Evolutionary conservation across 2,113 vertebrate genomes (phyloP).

Genomic region (Aviceda subcristata): DNA sequence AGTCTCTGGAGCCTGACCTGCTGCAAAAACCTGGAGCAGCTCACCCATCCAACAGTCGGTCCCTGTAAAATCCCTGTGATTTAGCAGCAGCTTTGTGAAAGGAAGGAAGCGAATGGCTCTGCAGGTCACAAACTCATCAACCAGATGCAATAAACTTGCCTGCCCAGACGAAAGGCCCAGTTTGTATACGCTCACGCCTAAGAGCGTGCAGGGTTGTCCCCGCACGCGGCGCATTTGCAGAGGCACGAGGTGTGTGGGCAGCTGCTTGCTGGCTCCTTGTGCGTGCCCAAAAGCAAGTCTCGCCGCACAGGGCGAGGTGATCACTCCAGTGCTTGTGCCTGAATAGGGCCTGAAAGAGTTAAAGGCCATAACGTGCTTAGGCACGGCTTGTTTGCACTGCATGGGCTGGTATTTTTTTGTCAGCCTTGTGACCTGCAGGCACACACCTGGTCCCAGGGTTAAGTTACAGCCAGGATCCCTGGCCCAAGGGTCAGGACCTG

Average conservation of each 20-base stretch:
- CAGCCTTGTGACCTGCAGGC: slow-evolving; percentile 88
- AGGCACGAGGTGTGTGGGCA: background rate
- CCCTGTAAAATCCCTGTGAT: background rate
- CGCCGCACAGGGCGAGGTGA: background rate
- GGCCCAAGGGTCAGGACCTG: slow-evolving; percentile 87
- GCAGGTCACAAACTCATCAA: background rate
- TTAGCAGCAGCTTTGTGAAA: background rate
- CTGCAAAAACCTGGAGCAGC: background rate
- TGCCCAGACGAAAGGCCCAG: background rate
- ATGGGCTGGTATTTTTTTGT: slow-evolving; percentile 68
- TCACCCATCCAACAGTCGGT: accelerated
- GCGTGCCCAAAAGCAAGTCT: background rate
- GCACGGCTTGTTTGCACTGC: slow-evolving; percentile 70
- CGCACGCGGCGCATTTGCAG: accelerated
- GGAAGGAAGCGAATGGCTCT: background rate
- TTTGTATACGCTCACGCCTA: background rate
- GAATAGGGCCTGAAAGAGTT: slow-evolving; percentile 72
- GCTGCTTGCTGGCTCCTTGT: background rate
- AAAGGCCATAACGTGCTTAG: slow-evolving; percentile 76
- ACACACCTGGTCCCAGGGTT: slow-evolving; percentile 93
- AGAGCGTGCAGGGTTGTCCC: background rate
- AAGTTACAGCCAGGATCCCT: slow-evolving; percentile 85
- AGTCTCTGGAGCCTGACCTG: background rate
- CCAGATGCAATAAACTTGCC: background rate
- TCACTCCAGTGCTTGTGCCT: background rate